These are phyloP conservation scores for Perca flavescens DNA, from an alignment of 2,113 vertebrate species.

Conservation along the genomic window DNA sequence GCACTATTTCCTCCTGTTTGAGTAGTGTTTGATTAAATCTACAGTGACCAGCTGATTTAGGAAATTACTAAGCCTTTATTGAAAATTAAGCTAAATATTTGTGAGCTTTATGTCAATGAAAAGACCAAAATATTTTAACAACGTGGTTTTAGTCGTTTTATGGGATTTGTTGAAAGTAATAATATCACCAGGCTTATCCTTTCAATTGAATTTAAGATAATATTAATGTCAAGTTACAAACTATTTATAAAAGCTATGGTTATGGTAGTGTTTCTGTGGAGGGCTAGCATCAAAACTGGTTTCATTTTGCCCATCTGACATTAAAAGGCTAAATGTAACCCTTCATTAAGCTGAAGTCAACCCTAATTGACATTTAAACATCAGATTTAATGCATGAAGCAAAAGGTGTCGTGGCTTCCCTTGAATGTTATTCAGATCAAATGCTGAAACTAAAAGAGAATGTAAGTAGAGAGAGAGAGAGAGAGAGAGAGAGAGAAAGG, in stretches of 20 bases:
- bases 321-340: constrained; percentile 18
- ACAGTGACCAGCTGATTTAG: too few relatives aligned
- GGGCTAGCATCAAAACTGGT: background rate
- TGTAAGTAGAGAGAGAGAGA: background rate
- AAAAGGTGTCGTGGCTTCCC: constrained; percentile 7
- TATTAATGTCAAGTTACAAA: background rate
- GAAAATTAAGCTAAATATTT: too few relatives aligned
- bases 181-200: background rate
- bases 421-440: constrained; percentile 25
- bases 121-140: background rate
- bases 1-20: too few relatives aligned
- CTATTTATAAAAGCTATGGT: background rate
- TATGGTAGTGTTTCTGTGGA: background rate
- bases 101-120: too few relatives aligned
- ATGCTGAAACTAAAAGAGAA: background rate
- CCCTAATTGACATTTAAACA: background rate
- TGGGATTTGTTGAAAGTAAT: background rate
- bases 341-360: background rate
- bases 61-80: too few relatives aligned
- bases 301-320: background rate
- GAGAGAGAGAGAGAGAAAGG: background rate
- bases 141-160: background rate
- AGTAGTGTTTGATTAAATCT: too few relatives aligned
- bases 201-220: background rate
- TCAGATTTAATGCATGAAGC: constrained; percentile 14